Percentiles rank a stretch among this genome's conserved stretches.
Conservation (phyloP, 2,113 vertebrate genomes). For the Coptodon rendalli region DNA sequence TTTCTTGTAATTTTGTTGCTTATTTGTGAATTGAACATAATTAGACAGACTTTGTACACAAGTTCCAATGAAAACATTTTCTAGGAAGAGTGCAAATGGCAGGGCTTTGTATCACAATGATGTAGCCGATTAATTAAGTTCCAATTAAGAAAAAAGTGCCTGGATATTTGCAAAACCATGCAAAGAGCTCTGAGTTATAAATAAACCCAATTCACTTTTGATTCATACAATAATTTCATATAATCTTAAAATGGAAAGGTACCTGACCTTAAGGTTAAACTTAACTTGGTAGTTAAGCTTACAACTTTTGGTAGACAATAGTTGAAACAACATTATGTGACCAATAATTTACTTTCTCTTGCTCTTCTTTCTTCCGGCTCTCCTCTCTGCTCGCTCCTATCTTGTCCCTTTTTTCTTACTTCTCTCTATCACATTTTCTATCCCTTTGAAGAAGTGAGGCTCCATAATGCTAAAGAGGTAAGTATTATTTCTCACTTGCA, state of each 20-base stretch:
- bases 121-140: background rate
- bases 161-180: background rate
- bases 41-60: background rate
- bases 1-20: background rate
- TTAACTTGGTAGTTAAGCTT: background rate
- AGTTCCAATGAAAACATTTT: background rate
- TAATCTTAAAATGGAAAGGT: background rate
- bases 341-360: background rate
- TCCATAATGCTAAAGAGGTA: too few species aligned
- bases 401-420: too few species aligned
- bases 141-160: too few species aligned
- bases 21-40: background rate
- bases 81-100: background rate
- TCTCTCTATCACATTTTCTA: too few species aligned
- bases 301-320: background rate
- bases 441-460: too few species aligned
- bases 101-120: background rate
- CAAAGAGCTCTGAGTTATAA: background rate
- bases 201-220: background rate
- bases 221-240: background rate
- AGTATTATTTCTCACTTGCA: too few species aligned
- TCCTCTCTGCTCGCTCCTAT: too few species aligned
- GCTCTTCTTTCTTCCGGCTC: background rate
- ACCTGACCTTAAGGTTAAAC: background rate
- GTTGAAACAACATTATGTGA: background rate